Evolutionary conservation across 2,113 vertebrate species (phyloP), one percentile per base, ranked within the genome.

Genomic region (Pangasianodon hypophthalmus): DNA sequence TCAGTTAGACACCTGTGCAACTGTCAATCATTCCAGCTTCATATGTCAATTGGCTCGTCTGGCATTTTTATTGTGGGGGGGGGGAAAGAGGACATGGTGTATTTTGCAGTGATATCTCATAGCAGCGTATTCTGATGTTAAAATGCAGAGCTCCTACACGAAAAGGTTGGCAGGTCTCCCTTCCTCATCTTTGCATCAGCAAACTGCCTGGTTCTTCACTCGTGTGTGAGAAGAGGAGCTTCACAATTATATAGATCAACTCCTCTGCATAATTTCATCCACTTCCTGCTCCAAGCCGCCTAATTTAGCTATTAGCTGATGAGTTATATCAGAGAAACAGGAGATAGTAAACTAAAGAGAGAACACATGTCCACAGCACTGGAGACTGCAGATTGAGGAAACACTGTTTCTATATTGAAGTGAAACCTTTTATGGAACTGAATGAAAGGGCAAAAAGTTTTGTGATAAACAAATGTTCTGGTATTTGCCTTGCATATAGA

Each of bases 401-500:
- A 64, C 62, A 8, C 11, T 32, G 4, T 29, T 86, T 48, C 64
- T 24, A 7, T 46, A 46, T 41, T 32, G 29, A 69, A 50, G 14
- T 64, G 8, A 58, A 54, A 37, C 19, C 50, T 37, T 41, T 26
- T 11, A 6, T 54, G 52, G 19, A 75, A 60, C 24, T n/a, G 37
- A 87, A 26, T 3, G 3, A 41, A 71, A 56, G n/a, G 18, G 37
- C 32, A 84, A 37, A 81, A 19, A 21, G 0, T 6, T 48, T 86
- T 86, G 29, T 86, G 46, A 50, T 52, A 52, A 48, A 52, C 26
- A n/a, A 48, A 18, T 56, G 26, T 26, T 67, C 48, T 83, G 62
- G n/a, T 88, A 3, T 87, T 87, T 87, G 73, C 41, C 56, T 81
- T 79, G 54, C 9, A 24, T 8, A 88, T 48, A 52, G 26, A 87